Evolutionary conservation across 2,888 invertebrate genomes (phyloP), one percentile per base, ranked within the genome.

Genomic region (Cephus spinipes): DNA sequence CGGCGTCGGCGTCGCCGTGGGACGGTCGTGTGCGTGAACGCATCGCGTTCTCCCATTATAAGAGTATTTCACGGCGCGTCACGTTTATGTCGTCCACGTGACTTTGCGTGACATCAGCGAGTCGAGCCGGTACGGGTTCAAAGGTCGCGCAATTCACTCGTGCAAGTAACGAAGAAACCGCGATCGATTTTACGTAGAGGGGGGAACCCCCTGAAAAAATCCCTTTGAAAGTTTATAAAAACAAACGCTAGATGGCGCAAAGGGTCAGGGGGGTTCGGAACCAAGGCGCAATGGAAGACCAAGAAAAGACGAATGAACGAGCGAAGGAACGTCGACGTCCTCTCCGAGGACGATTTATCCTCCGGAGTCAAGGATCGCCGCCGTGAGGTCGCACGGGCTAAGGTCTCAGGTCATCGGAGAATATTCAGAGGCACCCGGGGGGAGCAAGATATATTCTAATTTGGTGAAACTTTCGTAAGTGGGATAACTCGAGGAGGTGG

Each of bases 61-160:
- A 87, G 89, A 88, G 87, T 88, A 90, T 90, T 90, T 90, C 89
- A 90, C 89, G 90, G 89, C 87, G 81, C 86, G 89, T 90, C 89
- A 89, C 86, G 89, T 90, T 89, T 89, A 89, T 89, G 89, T 85
- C 86, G 87, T 82, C 88, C 90, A 89, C 89, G 89, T 90, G 90
- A 90, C 89, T 87, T 83, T 83, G 81, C 85, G 85, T 86, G 86
- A 87, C 88, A 87, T 86, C 80, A 79, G 71, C 71, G 82, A 81
- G 83, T 82, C 80, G 84, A 83, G 83, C 76, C 85, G 86, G 82
- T 83, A 82, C 81, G 78, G 80, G 86, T 86, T 86, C 86, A 82
- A 74, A 82, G 88, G 87, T 86, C 86, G 86, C 80, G 74, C n/a
- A 84, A 87, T 88, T 87, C 86, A 85, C 85, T 83, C 85, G 84